Conservation (phyloP, 2,888 invertebrate genomes). For the Teleogryllus oceanicus region DNA sequence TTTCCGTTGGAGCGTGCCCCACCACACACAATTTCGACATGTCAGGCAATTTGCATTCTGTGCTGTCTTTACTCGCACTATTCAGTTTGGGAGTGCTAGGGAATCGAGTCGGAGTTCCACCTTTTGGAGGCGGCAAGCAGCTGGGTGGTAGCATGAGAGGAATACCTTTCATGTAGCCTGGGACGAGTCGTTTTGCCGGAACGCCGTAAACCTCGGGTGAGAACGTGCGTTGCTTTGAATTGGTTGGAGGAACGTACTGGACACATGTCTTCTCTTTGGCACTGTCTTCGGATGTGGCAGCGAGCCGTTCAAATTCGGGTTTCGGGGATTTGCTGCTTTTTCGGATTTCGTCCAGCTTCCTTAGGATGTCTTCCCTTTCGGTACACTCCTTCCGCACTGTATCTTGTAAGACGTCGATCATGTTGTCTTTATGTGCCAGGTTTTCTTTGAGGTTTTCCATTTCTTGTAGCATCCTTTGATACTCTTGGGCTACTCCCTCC, state of each 20-base stretch:
- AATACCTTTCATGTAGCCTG: not conserved
- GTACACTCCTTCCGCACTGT: not conserved
- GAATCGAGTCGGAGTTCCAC: not conserved
- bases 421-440: not conserved
- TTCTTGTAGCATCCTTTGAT: not conserved
- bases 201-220: too few species aligned
- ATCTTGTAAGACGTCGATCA: not conserved
- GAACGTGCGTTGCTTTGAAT: too few species aligned
- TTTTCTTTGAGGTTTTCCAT: not conserved
- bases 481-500: not conserved
- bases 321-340: not conserved
- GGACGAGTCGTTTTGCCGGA: not conserved
- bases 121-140: not conserved
- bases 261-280: not conserved
- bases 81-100: not conserved
- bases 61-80: not conserved
- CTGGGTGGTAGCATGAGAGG: not conserved
- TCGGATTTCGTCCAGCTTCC: not conserved
- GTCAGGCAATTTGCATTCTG: too few species aligned
- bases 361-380: not conserved
- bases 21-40: not conserved
- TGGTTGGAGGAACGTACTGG: too few species aligned
- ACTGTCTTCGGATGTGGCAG: not conserved
- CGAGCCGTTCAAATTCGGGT: not conserved
- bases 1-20: not conserved